Conservation (phyloP, 2,888 invertebrate genomes). For the Erynnis tages region DNA sequence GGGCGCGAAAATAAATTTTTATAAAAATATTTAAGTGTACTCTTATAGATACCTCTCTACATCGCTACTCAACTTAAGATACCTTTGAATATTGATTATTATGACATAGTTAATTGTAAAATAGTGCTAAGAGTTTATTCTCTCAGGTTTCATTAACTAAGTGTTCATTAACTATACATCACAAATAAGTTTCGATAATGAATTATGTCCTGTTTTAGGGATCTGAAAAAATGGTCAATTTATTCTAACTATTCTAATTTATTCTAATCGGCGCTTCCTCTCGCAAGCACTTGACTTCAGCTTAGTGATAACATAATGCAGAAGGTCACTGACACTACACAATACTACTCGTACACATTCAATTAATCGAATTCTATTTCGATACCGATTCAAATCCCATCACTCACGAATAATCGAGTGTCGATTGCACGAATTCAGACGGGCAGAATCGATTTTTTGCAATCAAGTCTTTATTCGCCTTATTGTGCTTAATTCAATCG, state of each 20-base stretch:
- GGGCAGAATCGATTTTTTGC: background rate
- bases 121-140: too few species aligned
- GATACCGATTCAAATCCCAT: slow-evolving; percentile 29
- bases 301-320: slow-evolving; percentile 32
- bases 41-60: too few species aligned
- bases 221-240: background rate
- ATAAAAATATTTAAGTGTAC: too few species aligned
- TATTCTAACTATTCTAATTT: slow-evolving; percentile 34
- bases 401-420: slow-evolving; percentile 14
- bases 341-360: slow-evolving; percentile 14
- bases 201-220: too few species aligned
- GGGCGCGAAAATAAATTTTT: too few species aligned
- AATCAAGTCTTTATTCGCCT: background rate
- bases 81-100: too few species aligned
- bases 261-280: slow-evolving; percentile 46
- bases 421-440: slow-evolving; percentile 11
- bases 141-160: too few species aligned
- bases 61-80: too few species aligned
- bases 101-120: too few species aligned
- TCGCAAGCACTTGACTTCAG: slow-evolving; percentile 31
- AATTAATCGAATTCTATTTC: slow-evolving; percentile 27
- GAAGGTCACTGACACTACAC: slow-evolving; percentile 36
- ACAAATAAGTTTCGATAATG: too few species aligned
- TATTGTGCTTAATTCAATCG: slow-evolving; percentile 4
- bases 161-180: too few species aligned